Conservation (phyloP, 2,113 vertebrate genomes). For the Apeltes quadracus region DNA sequence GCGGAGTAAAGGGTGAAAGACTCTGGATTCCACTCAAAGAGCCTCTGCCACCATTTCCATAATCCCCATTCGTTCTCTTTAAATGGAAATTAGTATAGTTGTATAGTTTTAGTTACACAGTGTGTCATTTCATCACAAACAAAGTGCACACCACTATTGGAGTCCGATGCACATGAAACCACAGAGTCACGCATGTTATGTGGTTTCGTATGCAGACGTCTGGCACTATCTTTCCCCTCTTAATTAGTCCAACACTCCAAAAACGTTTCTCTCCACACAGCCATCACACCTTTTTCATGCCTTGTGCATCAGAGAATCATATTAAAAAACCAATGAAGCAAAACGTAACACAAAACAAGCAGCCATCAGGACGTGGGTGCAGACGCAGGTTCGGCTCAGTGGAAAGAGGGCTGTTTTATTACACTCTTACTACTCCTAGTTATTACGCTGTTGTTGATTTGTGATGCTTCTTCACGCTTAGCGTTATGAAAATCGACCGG, state of each 20-base stretch:
- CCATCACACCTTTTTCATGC: background rate
- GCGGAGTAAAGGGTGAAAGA: background rate
- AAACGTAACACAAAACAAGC: background rate
- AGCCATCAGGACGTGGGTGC: background rate
- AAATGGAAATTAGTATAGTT: background rate
- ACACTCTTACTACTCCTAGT: background rate
- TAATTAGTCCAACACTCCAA: background rate
- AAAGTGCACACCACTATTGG: background rate
- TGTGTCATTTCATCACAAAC: background rate
- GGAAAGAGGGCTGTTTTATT: background rate
- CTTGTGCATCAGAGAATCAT: background rate
- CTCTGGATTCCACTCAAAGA: background rate
- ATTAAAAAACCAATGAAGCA: constrained; percentile 10
- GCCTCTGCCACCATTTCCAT: background rate
- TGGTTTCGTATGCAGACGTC: background rate
- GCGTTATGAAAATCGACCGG: background rate
- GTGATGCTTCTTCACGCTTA: background rate
- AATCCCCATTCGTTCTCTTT: background rate
- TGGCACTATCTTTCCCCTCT: no score
- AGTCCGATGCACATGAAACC: background rate
- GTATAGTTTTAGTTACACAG: background rate
- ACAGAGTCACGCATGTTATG: no score
- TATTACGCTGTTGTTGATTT: background rate
- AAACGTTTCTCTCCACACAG: background rate
- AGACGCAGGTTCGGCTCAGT: background rate